These are phyloP conservation scores for Burhinus oedicnemus DNA, from an alignment of 2,113 vertebrate species.

Conservation along the genomic window DNA sequence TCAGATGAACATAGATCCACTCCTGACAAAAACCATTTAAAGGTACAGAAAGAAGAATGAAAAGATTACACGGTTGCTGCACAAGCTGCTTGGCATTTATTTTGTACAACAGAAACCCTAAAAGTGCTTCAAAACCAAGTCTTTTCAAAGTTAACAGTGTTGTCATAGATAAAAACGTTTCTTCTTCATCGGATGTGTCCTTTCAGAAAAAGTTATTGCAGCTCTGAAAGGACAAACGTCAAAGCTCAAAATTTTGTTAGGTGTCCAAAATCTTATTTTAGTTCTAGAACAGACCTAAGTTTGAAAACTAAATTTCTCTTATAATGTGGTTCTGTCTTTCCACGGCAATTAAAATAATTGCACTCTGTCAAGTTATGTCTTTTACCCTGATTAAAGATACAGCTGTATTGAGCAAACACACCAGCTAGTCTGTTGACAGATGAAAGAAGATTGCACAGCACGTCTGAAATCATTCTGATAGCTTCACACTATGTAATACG, in stretches of 20 bases:
- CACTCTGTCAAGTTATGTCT: background rate
- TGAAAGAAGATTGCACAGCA: background rate
- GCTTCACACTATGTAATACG: background rate
- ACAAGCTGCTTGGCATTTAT: background rate
- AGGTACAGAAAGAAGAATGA: background rate
- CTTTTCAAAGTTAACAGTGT: background rate
- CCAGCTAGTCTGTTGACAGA: background rate
- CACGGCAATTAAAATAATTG: background rate
- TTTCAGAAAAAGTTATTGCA: background rate
- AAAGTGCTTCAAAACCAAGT: background rate
- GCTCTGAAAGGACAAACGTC: background rate
- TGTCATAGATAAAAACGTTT: background rate
- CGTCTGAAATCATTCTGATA: background rate
- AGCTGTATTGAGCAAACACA: conserved; percentile 3
- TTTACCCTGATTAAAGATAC: background rate
- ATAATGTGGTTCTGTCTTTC: background rate
- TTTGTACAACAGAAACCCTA: background rate
- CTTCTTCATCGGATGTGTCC: background rate
- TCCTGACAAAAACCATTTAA: background rate
- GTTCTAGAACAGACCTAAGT: background rate
- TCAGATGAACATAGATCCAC: background rate
- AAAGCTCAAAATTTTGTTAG: background rate
- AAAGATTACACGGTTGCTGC: background rate
- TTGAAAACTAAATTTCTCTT: background rate
- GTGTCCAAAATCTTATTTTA: background rate